A percentile compares a stretch with the other conserved stretches of the same genome.
Evolutionary conservation across 2,888 invertebrate species (phyloP).

Genomic region (Drosophila flavopinicola): DNA sequence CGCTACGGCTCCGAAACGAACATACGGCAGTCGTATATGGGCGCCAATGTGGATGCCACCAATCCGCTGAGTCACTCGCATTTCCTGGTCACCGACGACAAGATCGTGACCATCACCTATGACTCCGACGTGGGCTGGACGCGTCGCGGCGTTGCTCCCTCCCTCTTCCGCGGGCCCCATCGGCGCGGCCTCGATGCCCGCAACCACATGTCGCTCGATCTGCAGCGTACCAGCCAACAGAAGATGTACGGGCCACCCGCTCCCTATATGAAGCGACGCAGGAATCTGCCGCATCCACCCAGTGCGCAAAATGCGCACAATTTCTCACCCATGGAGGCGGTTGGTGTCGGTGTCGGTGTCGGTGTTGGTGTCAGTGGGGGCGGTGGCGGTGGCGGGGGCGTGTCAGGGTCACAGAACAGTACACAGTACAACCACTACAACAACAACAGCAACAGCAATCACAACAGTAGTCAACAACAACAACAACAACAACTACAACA

Average conservation of each 20-base stretch:
- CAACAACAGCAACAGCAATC: conserved; percentile 40
- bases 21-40: conserved; percentile 84
- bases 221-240: conserved; percentile 82
- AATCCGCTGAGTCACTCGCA: conserved; percentile 84
- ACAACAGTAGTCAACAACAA: conserved; percentile 37
- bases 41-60: conserved; percentile 80
- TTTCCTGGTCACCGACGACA: conserved; percentile 84
- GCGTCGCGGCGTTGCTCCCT: conserved; percentile 83
- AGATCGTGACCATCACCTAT: conserved; percentile 84
- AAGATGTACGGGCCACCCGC: conserved; percentile 82
- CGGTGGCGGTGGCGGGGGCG: conserved; percentile 40
- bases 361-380: conserved; percentile 35
- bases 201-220: conserved; percentile 82
- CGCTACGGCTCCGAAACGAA: conserved; percentile 84
- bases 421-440: conserved; percentile 37
- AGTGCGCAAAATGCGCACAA: conserved; percentile 84
- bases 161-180: conserved; percentile 81
- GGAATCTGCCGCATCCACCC: conserved; percentile 83
- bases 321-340: conserved; percentile 81
- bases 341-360: conserved; percentile 8
- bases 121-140: conserved; percentile 85
- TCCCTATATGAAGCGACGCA: conserved; percentile 81
- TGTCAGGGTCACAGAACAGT: conserved; percentile 50
- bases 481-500: conserved; percentile 45
- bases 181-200: conserved; percentile 72